phyloP scores from a whole-genome alignment of 1,140 invertebrate genomes.

The Mycetomoellerius zeteki region DNA sequence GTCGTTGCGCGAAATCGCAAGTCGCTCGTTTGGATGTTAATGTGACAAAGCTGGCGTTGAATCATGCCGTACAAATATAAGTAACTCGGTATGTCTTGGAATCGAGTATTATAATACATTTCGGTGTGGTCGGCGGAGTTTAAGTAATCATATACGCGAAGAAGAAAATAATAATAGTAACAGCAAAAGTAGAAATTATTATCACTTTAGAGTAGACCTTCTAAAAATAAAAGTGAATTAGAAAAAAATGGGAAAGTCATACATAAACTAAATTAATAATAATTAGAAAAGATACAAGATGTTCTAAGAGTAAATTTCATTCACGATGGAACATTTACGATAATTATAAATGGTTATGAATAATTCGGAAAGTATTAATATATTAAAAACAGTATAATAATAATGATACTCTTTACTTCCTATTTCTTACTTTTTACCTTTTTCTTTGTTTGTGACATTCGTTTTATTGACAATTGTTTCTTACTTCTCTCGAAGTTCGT shows the following conservation, averaged over 20 bases:
- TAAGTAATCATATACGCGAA: background rate
- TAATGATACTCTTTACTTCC: no score
- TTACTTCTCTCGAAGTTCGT: no score
- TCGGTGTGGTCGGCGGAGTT: background rate
- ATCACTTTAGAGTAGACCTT: background rate
- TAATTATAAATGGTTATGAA: background rate
- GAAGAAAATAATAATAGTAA: background rate
- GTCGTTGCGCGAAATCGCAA: constrained; percentile 52
- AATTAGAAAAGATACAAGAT: background rate
- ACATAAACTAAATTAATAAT: background rate
- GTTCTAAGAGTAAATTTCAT: background rate
- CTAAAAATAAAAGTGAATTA: background rate
- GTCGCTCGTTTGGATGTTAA: constrained; percentile 75
- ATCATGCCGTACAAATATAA: constrained; percentile 54
- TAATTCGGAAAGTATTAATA: background rate
- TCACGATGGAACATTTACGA: background rate
- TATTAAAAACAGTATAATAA: no score
- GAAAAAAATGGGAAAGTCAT: background rate
- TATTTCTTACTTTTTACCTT: no score
- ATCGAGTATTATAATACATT: constrained; percentile 16
- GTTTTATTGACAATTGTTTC: no score
- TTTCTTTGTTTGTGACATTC: no score
- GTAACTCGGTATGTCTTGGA: constrained; percentile 20
- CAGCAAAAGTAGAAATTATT: background rate
- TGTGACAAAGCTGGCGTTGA: constrained; percentile 62